Evolutionary conservation across 2,888 invertebrate species (phyloP).

Genomic region (Metallyticus violacea): DNA sequence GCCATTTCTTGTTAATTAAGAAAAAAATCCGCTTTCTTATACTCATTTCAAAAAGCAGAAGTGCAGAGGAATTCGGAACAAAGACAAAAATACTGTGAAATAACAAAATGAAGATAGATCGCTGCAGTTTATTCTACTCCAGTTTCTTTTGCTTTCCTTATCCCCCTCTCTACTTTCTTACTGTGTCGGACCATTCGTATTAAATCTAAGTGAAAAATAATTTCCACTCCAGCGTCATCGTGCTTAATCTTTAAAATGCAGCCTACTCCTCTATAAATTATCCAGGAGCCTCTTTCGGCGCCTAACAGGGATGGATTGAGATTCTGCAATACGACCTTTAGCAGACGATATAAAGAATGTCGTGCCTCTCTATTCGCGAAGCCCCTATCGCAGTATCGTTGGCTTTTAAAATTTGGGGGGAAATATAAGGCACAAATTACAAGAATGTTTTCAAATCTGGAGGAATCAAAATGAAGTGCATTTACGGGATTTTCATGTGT

Average conservation of each 20-base stretch:
- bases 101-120: not conserved
- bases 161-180: not conserved
- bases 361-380: too few species aligned
- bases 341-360: too few species aligned
- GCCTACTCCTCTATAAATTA: not conserved
- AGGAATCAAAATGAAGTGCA: too few species aligned
- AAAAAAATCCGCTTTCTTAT: not conserved
- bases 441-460: too few species aligned
- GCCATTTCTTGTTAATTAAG: not conserved
- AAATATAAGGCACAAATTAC: too few species aligned
- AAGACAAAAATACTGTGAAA: not conserved
- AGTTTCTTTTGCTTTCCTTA: not conserved
- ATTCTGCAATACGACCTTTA: not conserved
- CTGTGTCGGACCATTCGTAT: not conserved
- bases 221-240: not conserved
- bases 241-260: not conserved
- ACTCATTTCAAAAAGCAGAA: not conserved
- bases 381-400: too few species aligned
- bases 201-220: not conserved
- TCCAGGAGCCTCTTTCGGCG: not conserved
- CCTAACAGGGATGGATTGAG: not conserved
- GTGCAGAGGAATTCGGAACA: not conserved
- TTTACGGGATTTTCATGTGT: too few species aligned
- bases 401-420: too few species aligned
- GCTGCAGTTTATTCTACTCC: not conserved